These are phyloP conservation scores for Hirtodrosophila alboralis DNA, from an alignment of 2,888 invertebrate genomes.

Conservation along the genomic window DNA sequence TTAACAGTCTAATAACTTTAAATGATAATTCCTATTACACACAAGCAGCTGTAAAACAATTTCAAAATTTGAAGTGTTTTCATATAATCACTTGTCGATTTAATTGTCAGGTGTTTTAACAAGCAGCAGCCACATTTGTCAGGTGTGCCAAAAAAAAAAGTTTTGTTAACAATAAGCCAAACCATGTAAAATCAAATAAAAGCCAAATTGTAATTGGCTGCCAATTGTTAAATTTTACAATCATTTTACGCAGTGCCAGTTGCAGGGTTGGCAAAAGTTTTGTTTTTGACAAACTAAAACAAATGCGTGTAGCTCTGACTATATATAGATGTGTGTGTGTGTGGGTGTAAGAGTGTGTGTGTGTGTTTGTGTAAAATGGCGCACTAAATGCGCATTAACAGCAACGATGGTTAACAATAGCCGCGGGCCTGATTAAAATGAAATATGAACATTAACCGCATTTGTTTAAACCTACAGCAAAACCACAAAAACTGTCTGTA, in stretches of 20 bases:
- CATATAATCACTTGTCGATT: no score
- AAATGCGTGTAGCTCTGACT: conserved; percentile 13
- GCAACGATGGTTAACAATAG: conserved; percentile 39
- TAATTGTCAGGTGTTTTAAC: conserved; percentile 2
- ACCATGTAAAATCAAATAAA: conserved; percentile 65
- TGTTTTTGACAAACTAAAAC: conserved; percentile 76
- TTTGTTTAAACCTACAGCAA: conserved; percentile 76
- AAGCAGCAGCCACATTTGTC: conserved; percentile 27
- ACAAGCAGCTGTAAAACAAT: no score
- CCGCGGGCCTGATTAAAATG: conserved; percentile 74
- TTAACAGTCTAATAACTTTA: no score
- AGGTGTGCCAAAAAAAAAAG: conserved; percentile 14
- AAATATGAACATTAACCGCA: conserved; percentile 81
- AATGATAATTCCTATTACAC: no score
- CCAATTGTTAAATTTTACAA: conserved; percentile 64
- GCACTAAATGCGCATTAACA: conserved; percentile 65
- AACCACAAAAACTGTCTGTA: conserved; percentile 61
- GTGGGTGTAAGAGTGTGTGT: conserved; percentile 4
- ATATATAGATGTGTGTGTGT: conserved; percentile 4
- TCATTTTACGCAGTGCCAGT: conserved; percentile 42
- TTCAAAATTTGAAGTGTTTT: no score
- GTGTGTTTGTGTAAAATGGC: conserved; percentile 49
- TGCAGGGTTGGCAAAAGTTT: conserved; percentile 54
- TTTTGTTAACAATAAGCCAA: conserved; percentile 64
- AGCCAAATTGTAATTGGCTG: conserved; percentile 61